These are phyloP conservation scores for Hoplostethus atlanticus DNA, from an alignment of 2,797 vertebrate genomes.

Conservation along the genomic window DNA sequence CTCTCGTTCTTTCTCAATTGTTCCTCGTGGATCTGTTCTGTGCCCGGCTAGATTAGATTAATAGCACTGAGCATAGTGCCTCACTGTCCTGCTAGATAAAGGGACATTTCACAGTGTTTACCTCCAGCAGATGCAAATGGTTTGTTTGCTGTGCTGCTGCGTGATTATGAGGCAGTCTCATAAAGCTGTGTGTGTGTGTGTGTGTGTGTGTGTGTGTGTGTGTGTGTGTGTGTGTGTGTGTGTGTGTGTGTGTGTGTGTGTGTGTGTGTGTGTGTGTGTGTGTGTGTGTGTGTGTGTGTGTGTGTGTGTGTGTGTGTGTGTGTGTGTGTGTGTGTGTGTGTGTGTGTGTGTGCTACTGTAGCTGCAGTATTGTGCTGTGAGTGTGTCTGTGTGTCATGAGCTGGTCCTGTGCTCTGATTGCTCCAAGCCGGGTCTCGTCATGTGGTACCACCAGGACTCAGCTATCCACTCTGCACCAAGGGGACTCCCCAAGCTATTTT, in stretches of 20 bases:
- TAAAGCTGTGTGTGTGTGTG: constrained; percentile 4
- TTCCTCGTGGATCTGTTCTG: constrained; percentile 5
- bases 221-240: neutral
- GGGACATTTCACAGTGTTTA: neutral
- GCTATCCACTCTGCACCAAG: neutral
- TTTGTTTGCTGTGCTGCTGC: neutral
- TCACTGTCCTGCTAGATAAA: constrained; percentile 19
- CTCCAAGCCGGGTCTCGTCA: neutral
- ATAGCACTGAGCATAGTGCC: constrained; percentile 7
- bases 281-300: constrained; percentile 1
- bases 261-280: constrained; percentile 9
- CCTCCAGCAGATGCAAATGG: constrained; percentile 15
- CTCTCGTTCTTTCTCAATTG: neutral
- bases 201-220: constrained; percentile 13
- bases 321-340: constrained; percentile 16
- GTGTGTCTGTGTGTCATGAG: constrained; percentile 9
- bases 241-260: constrained; percentile 16
- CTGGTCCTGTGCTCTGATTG: constrained; percentile 1
- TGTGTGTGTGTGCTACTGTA: neutral
- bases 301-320: constrained; percentile 4
- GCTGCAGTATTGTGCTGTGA: constrained; percentile 1
- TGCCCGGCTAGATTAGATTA: constrained; percentile 23
- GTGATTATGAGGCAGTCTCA: neutral
- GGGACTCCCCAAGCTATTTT: neutral
- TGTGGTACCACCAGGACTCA: neutral